Conservation (phyloP, 2,888 invertebrate species). For the Ochropacha duplaris region DNA sequence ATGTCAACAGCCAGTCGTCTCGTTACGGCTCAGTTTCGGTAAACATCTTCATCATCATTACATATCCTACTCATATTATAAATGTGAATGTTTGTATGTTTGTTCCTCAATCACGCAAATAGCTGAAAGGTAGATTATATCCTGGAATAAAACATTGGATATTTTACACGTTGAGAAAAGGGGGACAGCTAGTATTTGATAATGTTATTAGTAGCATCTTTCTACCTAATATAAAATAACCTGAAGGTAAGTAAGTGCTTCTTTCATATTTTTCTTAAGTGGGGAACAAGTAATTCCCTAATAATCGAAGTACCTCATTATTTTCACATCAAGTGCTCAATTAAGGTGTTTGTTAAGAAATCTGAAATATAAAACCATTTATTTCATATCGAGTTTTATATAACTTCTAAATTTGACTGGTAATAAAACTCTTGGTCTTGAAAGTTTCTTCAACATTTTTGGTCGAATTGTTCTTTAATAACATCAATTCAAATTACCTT, state of each 20-base stretch:
- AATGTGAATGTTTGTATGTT: too few relatives aligned
- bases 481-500: conserved; percentile 35
- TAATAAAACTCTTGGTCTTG: conserved; percentile 22
- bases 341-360: background rate
- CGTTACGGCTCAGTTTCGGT: too few relatives aligned
- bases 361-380: background rate
- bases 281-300: background rate
- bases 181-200: too few relatives aligned
- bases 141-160: too few relatives aligned
- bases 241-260: background rate
- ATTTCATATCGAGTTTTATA: background rate
- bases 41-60: too few relatives aligned
- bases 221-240: background rate
- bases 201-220: too few relatives aligned
- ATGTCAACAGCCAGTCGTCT: too few relatives aligned
- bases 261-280: background rate
- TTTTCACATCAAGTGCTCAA: background rate
- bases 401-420: conserved; percentile 16
- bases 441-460: conserved; percentile 26
- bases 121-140: too few relatives aligned
- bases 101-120: too few relatives aligned
- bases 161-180: too few relatives aligned
- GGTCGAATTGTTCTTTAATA: conserved; percentile 30
- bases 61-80: too few relatives aligned
- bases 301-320: background rate